These are phyloP conservation scores for Sebastes oblongus DNA, from an alignment of 2,797 vertebrate genomes.

Conservation along the genomic window DNA sequence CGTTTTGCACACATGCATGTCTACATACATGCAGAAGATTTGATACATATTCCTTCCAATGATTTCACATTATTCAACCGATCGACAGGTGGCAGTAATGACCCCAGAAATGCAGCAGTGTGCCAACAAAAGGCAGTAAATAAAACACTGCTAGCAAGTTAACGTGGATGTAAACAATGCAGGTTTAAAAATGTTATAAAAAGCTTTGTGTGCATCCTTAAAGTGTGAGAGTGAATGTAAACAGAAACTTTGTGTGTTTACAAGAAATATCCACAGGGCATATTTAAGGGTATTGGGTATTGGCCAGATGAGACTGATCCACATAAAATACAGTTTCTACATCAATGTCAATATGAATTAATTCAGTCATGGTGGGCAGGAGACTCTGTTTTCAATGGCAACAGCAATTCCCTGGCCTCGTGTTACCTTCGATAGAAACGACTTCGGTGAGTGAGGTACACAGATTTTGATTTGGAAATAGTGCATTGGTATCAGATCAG, in stretches of 20 bases:
- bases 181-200: not conserved
- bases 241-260: too few relatives aligned
- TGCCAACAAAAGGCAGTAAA: not conserved
- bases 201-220: too few relatives aligned
- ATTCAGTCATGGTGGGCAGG: not conserved
- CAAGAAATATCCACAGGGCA: too few relatives aligned
- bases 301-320: too few relatives aligned
- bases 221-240: too few relatives aligned
- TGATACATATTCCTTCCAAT: not conserved
- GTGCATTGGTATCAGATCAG: not conserved
- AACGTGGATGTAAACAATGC: not conserved
- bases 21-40: accelerated
- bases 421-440: not conserved
- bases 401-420: not conserved
- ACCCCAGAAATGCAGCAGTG: not conserved
- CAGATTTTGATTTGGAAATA: not conserved
- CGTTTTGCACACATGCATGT: not conserved
- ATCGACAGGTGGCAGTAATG: not conserved
- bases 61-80: not conserved
- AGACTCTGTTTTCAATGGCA: not conserved
- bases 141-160: not conserved
- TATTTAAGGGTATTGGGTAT: too few relatives aligned
- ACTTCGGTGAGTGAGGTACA: too few relatives aligned
- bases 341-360: too few relatives aligned
- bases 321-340: too few relatives aligned